Percentiles rank a stretch among this genome's conserved stretches.
These are phyloP conservation scores for Acholoe squamosa DNA, from an alignment of 2,888 invertebrate genomes.

Conservation along the genomic window DNA sequence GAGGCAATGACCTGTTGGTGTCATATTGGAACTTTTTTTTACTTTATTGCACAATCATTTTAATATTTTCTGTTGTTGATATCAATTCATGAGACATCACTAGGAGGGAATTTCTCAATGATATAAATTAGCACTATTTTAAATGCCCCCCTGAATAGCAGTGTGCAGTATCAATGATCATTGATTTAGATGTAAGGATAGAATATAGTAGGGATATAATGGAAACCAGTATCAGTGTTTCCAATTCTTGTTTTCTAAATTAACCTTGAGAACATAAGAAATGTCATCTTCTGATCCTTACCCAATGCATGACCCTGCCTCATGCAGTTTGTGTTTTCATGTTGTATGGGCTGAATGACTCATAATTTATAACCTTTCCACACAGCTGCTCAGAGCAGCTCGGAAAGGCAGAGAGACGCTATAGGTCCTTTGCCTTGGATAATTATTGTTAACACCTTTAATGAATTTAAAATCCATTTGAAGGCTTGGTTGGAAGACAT, in stretches of 20 bases:
- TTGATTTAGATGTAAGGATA: too few relatives aligned
- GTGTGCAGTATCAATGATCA: too few relatives aligned
- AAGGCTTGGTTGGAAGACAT: background rate
- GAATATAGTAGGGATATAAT: too few relatives aligned
- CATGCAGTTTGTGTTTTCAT: background rate
- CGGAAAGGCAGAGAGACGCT: background rate
- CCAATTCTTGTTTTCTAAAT: background rate
- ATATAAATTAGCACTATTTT: too few relatives aligned
- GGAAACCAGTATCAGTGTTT: too few relatives aligned
- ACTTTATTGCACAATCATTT: too few relatives aligned
- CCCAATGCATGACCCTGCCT: background rate
- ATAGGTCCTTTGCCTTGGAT: background rate
- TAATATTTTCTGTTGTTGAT: too few relatives aligned
- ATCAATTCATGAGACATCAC: too few relatives aligned
- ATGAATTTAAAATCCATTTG: constrained; percentile 16
- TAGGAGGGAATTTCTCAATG: too few relatives aligned
- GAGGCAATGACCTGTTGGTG: too few relatives aligned
- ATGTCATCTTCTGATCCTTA: background rate
- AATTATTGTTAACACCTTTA: constrained; percentile 23
- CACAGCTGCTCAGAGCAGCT: background rate
- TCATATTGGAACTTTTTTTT: too few relatives aligned
- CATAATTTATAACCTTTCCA: constrained; percentile 21
- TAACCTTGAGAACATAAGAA: background rate
- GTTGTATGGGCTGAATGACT: background rate
- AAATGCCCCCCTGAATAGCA: too few relatives aligned